A percentile compares a stretch with the other conserved stretches of the same genome.
phyloP scores from a whole-genome alignment of 2,797 vertebrate genomes.

The Aselliscus stoliczkanus region DNA sequence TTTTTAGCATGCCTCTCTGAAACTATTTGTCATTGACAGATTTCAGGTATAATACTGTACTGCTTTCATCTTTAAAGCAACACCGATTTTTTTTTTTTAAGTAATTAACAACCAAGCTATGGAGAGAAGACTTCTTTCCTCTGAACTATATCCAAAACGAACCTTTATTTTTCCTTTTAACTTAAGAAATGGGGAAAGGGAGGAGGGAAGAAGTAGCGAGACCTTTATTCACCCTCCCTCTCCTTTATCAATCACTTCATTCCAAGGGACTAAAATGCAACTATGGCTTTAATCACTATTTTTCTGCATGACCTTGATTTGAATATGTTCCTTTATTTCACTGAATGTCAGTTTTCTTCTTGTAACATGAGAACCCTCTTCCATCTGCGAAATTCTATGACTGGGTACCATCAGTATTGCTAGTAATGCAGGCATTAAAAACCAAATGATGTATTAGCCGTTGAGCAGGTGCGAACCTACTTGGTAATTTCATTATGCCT shows the following conservation, averaged over 20 bases:
- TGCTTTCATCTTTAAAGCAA: constrained; percentile 28
- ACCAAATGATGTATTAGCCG: neutral
- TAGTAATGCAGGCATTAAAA: neutral
- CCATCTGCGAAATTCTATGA: neutral
- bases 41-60: neutral
- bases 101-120: neutral
- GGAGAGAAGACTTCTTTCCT: neutral
- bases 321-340: neutral
- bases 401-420: neutral
- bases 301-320: neutral
- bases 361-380: neutral
- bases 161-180: neutral
- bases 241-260: neutral
- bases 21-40: constrained; percentile 19
- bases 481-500: neutral
- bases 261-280: neutral
- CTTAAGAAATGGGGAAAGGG: neutral
- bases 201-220: neutral
- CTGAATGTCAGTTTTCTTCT: neutral
- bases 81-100: neutral
- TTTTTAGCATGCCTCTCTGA: neutral
- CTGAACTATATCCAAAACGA: neutral
- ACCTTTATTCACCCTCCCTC: neutral
- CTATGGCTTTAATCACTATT: neutral
- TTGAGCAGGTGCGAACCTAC: neutral